Base-by-base conservation (phyloP, 2,113 vertebrate species). In the Albula goreensis region DNA sequence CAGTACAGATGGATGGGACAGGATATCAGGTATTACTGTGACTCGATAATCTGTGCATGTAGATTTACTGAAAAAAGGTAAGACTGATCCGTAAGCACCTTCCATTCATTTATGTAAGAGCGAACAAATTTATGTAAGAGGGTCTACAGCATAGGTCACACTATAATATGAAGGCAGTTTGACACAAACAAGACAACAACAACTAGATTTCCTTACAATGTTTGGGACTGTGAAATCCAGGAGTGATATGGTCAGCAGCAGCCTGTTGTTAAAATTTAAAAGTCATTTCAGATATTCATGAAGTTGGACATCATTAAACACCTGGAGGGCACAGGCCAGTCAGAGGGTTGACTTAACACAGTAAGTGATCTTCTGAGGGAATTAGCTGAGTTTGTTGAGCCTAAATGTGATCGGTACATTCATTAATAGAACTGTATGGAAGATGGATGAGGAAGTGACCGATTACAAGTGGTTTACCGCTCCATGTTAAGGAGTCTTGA, bases 61-160 rank as follows among this genome's bases (percentile, higher is more conserved):
- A 22, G n/a, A 74, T 74, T 74, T 74, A 87, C 80, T 88, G 78
- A 66, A 80, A 77, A 79, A 85, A 90, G 84, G 83, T 31, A 86
- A 81, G 89, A 88, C 87, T 87, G 88, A 80, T 82, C 86, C 80
- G 22, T 89, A 91, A 88, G 86, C 88, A 92, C 90, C 92, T 90
- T 90, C 85, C 89, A 88, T 85, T 70, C 83, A 82, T 86, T 91
- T 89, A 88, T 48, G 63, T 86, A 87, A 89, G 81, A 88, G 31
- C 49, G 85, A 48, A 19, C 78, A 66, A 83, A 89, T 74, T 87
- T 70, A 85, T 88, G 82, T 80, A 83, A 88, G 12, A 11, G 82
- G 70, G 82, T 70, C 70, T 8, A 19, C 2, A 22, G 31, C 70
- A 8, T 74, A n/a, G 70, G 70, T 74, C 70, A 74, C 5, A 22